These are phyloP conservation scores for Cryptus viduatorius DNA, from an alignment of 2,888 invertebrate genomes.

Conservation along the genomic window DNA sequence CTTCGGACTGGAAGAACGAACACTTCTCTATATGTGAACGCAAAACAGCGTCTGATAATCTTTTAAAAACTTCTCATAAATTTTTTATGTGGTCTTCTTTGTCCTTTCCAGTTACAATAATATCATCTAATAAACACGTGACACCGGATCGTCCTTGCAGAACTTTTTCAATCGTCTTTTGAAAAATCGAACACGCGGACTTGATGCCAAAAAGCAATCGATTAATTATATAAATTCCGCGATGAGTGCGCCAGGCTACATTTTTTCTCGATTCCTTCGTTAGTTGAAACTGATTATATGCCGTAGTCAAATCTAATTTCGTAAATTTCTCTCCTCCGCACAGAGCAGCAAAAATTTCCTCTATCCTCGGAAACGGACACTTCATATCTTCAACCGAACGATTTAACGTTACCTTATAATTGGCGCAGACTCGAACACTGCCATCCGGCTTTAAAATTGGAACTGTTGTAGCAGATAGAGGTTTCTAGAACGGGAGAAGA, in stretches of 20 bases:
- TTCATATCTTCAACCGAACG: constrained; percentile 71
- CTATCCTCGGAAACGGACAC: constrained; percentile 75
- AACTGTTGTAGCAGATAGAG: too few relatives aligned
- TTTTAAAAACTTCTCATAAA: constrained; percentile 12
- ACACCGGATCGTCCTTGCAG: constrained; percentile 34
- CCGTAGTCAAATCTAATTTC: constrained; percentile 76
- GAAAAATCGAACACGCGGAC: constrained; percentile 47
- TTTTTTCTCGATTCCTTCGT: constrained; percentile 73
- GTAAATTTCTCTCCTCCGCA: constrained; percentile 68
- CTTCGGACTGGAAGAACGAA: constrained; percentile 49
- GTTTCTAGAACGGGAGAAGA: too few relatives aligned
- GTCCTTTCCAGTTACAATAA: constrained; percentile 4
- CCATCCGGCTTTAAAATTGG: constrained; percentile 65
- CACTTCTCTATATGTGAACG: constrained; percentile 75
- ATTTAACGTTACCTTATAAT: constrained; percentile 76
- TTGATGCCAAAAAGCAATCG: constrained; percentile 43
- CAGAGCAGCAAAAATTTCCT: constrained; percentile 73
- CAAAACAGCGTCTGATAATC: constrained; percentile 30
- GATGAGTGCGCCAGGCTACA: constrained; percentile 62
- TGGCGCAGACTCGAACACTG: constrained; percentile 67
- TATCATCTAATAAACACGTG: constrained; percentile 51
- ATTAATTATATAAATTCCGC: neutral
- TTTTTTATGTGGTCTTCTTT: too few relatives aligned
- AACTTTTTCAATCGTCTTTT: constrained; percentile 50
- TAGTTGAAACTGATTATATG: constrained; percentile 79